Evolutionary conservation across 2,888 invertebrate genomes (phyloP).

Genomic region (Hartigia nigra): DNA sequence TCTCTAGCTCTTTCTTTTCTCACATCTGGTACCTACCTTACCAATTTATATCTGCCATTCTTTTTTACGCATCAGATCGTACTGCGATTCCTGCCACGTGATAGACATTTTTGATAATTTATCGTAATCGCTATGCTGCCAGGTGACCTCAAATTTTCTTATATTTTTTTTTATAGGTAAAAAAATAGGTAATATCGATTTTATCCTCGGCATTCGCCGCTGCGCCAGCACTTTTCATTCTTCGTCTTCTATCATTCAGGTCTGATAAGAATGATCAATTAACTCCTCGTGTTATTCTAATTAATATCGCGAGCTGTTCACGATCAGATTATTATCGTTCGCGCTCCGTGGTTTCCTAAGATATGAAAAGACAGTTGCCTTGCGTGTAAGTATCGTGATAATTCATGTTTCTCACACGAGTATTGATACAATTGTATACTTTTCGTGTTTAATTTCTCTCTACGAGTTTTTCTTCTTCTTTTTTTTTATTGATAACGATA

Average conservation of each 20-base stretch:
- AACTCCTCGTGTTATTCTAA: not conserved
- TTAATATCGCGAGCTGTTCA: not conserved
- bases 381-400: not conserved
- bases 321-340: not conserved
- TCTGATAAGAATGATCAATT: not conserved
- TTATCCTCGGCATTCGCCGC: not conserved
- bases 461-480: too few relatives aligned
- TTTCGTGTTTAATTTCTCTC: not conserved
- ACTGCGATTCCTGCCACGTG: not conserved
- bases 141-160: not conserved
- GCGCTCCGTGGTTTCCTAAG: not conserved
- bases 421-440: not conserved
- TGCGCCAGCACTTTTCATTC: not conserved
- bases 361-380: not conserved
- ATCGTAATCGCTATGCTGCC: not conserved
- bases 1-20: slow-evolving; percentile 9
- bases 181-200: not conserved
- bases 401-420: not conserved
- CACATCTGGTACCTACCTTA: not conserved
- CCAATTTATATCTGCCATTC: not conserved
- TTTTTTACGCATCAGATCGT: not conserved
- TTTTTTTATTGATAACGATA: not conserved
- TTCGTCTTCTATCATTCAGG: not conserved
- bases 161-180: not conserved
- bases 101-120: not conserved